Base-by-base conservation (phyloP, 2,113 vertebrate species). In the Siphamia tubifer region DNA sequence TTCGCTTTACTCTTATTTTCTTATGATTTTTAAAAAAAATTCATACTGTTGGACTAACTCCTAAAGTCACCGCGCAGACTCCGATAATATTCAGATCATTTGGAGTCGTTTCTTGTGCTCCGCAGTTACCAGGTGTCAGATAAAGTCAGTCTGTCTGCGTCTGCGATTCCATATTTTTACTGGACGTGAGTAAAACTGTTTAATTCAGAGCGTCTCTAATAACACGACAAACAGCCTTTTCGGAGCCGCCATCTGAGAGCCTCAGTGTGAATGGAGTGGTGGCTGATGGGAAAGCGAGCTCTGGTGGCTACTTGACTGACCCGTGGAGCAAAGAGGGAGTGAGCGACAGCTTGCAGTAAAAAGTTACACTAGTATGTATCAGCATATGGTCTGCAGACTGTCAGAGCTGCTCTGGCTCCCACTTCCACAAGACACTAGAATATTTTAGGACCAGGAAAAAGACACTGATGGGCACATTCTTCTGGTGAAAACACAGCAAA, bases 321-420 rank as follows among this genome's bases (percentile, higher is more conserved):
- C 81, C 62, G 3, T 30, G 36, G 77, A 68, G 63, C 71, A 54
- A 51, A 31, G 54, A 66, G 53, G 54, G 39, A 60, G 52, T 72
- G 73, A 81, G 76, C 20, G 69, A 85, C 75, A 80, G 74, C 83
- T 77, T 56, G 61, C 68, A 10, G 68, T 79, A 85, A 85, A 83
- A 84, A 77, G 77, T 78, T 65, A 27, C 27, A 44, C 68, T 43
- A 64, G 66, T 77, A 64, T 60, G 60, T 54, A 24, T 77, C 68
- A 61, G 31, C 77, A 81, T 64, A 77, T 70, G 73, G 67, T 81
- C 65, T 58, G 70, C 79, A 83, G 72, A 74, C 68, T 76, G 76
- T 86, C 66, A n/a, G 63, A 40, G 60, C 51, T 36, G 62, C 16
- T 13, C 28, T 54, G 68, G 55, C 73, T 48, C 45, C 11, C 12